Evolutionary conservation across 2,113 vertebrate genomes (phyloP), one percentile per base, ranked within the genome.

Genomic region (Oncorhynchus gorbuscha): DNA sequence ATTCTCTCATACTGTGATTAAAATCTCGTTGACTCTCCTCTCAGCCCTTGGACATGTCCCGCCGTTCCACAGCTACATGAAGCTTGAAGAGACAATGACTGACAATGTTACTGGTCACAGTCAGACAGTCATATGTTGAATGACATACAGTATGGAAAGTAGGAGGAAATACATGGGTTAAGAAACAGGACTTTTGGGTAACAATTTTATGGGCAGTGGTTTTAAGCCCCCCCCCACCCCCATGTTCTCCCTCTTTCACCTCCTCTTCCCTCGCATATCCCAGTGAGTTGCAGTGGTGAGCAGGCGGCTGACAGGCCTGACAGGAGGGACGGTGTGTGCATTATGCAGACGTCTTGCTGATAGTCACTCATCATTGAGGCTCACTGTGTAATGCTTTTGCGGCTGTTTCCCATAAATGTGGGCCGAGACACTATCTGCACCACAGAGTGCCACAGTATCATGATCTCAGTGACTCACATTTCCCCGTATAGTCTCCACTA

Each of bases 381-480:
- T 20, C 64, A 51, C 35, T 30, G 48, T 20, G 24, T 32, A n/a
- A 1, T 28, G 26, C 61, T 32, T 39, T 69, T 39, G 1, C n/a
- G 12, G 74, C 65, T 76, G 73, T 32, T 48, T 26, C 16, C 35
- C 35, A 24, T 12, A 26, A 35, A 64, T 61, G 73, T 67, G 55
- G 58, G 22, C 24, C 35, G 26, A 61, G 67, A 48, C 13, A 51
- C 32, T 59, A 61, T 76, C 66, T 58, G 51, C 32, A 39, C 0
- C 16, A 16, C 6, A 51, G 28, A 4, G 24, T 39, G 28, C 13
- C 59, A 58, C 61, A 45, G 39, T 12, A 39, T 45, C 45, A 35
- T 12, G 4, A 66, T 65, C 39, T 74, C 73, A 65, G 32, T 4
- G 65, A 24, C 73, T 66, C 62, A 61, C 61, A 74, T 66, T 48